Conservation (phyloP, 2,888 invertebrate genomes). For the Trisateles emortualis region DNA sequence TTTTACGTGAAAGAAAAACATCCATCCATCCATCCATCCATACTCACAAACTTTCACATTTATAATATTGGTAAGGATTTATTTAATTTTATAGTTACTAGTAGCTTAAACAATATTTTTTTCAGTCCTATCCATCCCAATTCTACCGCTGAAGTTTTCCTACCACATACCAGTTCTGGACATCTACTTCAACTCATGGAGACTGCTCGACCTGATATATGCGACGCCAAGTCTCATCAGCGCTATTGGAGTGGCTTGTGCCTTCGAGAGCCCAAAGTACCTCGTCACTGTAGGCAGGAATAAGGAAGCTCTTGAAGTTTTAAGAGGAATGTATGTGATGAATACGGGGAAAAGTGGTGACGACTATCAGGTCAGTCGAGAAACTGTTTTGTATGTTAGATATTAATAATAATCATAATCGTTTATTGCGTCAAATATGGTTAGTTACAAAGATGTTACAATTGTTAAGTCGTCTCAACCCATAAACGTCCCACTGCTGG, state of each 20-base stretch:
- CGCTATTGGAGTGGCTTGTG: constrained; percentile 81
- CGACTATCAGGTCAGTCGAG: constrained; percentile 60
- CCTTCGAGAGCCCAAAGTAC: constrained; percentile 93
- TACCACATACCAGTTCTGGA: constrained; percentile 73
- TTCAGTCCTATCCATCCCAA: constrained; percentile 88
- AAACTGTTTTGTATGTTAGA: constrained; percentile 7
- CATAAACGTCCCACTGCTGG: too few relatives aligned
- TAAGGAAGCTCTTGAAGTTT: constrained; percentile 83
- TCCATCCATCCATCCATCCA: too few relatives aligned
- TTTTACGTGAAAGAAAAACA: too few relatives aligned
- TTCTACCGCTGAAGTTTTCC: constrained; percentile 87
- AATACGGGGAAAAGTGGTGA: constrained; percentile 66
- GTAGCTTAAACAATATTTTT: too few relatives aligned
- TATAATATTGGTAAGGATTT: too few relatives aligned
- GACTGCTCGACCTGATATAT: constrained; percentile 89
- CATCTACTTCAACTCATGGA: constrained; percentile 90
- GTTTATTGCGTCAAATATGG: too few relatives aligned
- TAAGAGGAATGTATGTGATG: constrained; percentile 64
- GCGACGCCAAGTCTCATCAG: constrained; percentile 88
- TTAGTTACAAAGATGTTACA: too few relatives aligned
- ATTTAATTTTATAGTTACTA: too few relatives aligned
- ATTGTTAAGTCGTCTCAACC: too few relatives aligned
- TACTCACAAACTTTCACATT: too few relatives aligned
- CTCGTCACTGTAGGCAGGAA: constrained; percentile 86
- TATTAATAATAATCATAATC: too few relatives aligned